Evolutionary conservation across 2,888 invertebrate genomes (phyloP).

Genomic region (Habroteleia sp.): DNA sequence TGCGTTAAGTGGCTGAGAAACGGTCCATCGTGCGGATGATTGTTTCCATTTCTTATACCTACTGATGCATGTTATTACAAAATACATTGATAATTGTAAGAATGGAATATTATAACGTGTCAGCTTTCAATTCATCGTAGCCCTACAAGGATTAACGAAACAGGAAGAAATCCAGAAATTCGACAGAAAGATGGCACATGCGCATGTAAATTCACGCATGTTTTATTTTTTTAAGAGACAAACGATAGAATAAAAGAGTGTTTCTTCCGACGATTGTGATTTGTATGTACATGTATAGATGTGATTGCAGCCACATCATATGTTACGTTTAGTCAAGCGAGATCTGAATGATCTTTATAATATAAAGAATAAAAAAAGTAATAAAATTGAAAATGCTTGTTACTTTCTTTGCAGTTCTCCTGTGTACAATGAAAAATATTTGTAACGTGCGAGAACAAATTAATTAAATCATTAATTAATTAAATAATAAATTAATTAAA

Average conservation of each 20-base stretch:
- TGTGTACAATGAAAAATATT: no score
- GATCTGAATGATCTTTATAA: slow-evolving; percentile 69
- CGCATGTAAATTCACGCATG: slow-evolving; percentile 57
- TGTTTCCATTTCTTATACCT: slow-evolving; percentile 32
- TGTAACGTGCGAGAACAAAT: no score
- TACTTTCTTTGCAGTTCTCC: no score
- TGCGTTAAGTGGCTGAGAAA: slow-evolving; percentile 30
- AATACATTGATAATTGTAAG: slow-evolving; percentile 31
- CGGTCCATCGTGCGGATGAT: slow-evolving; percentile 1
- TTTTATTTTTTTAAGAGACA: slow-evolving; percentile 62
- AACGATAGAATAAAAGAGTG: slow-evolving; percentile 38
- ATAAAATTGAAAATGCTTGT: slow-evolving; percentile 11
- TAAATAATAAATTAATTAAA: no score
- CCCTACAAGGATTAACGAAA: slow-evolving; percentile 6
- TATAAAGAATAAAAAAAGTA: slow-evolving; percentile 63
- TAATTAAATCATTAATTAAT: no score
- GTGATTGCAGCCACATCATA: slow-evolving; percentile 60
- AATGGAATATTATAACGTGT: slow-evolving; percentile 31
- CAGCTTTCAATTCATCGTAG: slow-evolving; percentile 35
- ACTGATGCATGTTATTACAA: slow-evolving; percentile 40
- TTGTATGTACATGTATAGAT: slow-evolving; percentile 65
- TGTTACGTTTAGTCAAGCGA: slow-evolving; percentile 60
- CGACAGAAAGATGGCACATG: slow-evolving; percentile 31
- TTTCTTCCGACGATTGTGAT: slow-evolving; percentile 63
- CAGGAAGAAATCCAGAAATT: slow-evolving; percentile 10